phyloP scores from a whole-genome alignment of 2,113 vertebrate species.

The Pionites leucogaster region DNA sequence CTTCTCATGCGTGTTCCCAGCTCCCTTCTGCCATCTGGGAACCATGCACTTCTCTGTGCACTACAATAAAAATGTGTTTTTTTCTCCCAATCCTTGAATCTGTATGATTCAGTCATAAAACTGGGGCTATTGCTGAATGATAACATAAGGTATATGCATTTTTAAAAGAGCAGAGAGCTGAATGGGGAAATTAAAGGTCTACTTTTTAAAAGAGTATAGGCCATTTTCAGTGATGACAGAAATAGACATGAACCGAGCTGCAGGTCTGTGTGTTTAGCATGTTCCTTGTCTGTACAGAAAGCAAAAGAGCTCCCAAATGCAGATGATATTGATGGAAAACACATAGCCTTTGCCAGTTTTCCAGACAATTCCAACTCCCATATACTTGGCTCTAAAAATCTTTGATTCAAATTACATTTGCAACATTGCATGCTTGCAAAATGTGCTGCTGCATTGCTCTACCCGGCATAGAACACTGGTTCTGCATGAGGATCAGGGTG shows the following conservation, averaged over 20 bases:
- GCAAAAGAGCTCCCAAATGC: neutral
- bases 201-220: neutral
- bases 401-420: neutral
- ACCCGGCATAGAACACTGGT: neutral
- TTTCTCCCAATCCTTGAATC: neutral
- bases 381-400: neutral
- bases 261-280: neutral
- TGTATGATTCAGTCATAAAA: neutral
- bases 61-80: neutral
- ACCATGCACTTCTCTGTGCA: neutral
- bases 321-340: neutral
- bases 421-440: neutral
- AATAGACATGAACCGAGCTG: neutral
- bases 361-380: accelerated
- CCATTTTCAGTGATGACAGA: neutral
- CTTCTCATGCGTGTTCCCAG: neutral
- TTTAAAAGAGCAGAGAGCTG: neutral
- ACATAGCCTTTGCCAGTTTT: accelerated
- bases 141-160: accelerated
- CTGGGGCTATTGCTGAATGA: neutral
- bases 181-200: neutral
- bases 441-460: neutral
- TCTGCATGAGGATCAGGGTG: neutral
- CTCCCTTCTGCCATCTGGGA: conserved; percentile 1
- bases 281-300: neutral